phyloP scores from a whole-genome alignment of 2,888 invertebrate genomes.

The Aporophyla nigra region DNA sequence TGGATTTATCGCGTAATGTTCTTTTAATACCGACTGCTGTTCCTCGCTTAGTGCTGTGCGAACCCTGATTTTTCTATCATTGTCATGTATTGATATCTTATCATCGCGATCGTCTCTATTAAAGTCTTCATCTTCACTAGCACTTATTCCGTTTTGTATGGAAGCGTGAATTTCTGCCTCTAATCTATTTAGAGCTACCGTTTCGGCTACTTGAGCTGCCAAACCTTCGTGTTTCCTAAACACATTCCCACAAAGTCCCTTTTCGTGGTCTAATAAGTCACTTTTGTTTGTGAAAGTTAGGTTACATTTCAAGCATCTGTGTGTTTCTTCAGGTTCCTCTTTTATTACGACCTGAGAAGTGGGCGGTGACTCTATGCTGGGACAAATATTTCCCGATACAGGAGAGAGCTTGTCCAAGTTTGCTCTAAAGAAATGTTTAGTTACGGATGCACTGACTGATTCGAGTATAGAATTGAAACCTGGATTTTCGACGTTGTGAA shows the following conservation, averaged over 20 bases:
- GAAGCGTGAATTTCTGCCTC: conserved; percentile 89
- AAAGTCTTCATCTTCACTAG: conserved; percentile 92
- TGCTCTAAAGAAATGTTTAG: conserved; percentile 93
- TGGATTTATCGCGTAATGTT: conserved; percentile 97
- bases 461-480: conserved; percentile 94
- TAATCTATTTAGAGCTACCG: conserved; percentile 90
- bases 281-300: conserved; percentile 90
- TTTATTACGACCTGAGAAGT: conserved; percentile 80
- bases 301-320: conserved; percentile 91
- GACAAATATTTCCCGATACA: conserved; percentile 86
- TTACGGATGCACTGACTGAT: conserved; percentile 94
- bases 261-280: conserved; percentile 94
- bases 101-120: conserved; percentile 89
- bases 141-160: conserved; percentile 89
- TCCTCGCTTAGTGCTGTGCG: conserved; percentile 98
- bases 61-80: conserved; percentile 96
- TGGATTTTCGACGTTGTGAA: conserved; percentile 86
- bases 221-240: conserved; percentile 93
- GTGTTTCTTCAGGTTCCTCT: conserved; percentile 83
- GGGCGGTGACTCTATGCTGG: conserved; percentile 81
- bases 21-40: conserved; percentile 96
- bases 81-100: conserved; percentile 90
- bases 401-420: conserved; percentile 93
- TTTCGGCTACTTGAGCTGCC: conserved; percentile 94
- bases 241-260: conserved; percentile 90